Base-by-base conservation (phyloP, 1,140 invertebrate species). In the Pemphigus obesinymphae region DNA sequence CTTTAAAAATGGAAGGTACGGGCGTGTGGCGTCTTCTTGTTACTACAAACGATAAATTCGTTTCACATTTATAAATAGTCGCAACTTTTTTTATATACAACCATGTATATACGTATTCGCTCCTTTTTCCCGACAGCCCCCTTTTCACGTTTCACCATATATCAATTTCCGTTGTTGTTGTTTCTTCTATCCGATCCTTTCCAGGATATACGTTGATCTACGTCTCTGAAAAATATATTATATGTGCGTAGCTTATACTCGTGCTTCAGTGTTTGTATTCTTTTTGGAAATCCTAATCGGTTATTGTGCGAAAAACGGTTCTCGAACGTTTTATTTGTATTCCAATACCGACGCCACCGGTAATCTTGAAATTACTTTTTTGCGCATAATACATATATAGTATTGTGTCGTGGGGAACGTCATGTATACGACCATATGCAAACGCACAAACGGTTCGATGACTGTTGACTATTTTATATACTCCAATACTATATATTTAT, bases 21-120 rank as follows among this genome's bases (percentile, higher is more conserved):
- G n/a, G n/a, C n/a, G n/a, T n/a, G n/a, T n/a, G n/a, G n/a, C n/a
- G n/a, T n/a, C n/a, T n/a, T n/a, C n/a, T n/a, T n/a, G n/a, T n/a
- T n/a, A n/a, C 37, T 63, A 20, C 37, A 13, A n/a, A 20, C 76
- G 8, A 63, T 80, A 63, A 80, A 63, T 80, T 80, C 53, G n/a
- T 55, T 61, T 31, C 37, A 26, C 50, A 10, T 40, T 29, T 23
- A 58, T 73, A 29, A 73, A 70, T 45, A 45, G n/a, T 70, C 26
- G n/a, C 17, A 34, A 37, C 31, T 40, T 10, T 40, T 40, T 40
- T 40, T 10, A 11, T 45, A 11, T 45, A 45, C 1, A 7, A 7
- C 10, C 13, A 11, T n/a, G n/a, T n/a, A n/a, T 45, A 6, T 45
- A 7, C 10, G 3, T 45, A 11, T 11, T 45, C n/a, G n/a, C n/a